Evolutionary conservation across 2,797 vertebrate genomes (phyloP), one percentile per base, ranked within the genome.

Genomic region (Harpagifer antarcticus): DNA sequence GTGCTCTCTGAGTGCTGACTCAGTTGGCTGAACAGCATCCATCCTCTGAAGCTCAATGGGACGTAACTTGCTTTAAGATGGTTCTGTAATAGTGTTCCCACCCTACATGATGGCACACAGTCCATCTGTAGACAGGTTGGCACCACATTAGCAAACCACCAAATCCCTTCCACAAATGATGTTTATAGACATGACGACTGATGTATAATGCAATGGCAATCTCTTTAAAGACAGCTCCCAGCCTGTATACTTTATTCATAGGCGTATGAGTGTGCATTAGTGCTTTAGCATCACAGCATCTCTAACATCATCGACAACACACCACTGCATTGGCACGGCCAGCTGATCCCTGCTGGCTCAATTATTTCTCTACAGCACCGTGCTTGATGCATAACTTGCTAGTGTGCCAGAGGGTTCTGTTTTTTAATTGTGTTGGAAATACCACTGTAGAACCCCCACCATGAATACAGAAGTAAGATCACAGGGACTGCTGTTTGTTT

Each of bases 331-430:
- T 76, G 57, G 59, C 56, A 23, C 66, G 68, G 76, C 61, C 68
- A 56, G 66, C 71, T 71, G 76, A 84, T 89, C 86, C 86, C 87
- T 83, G 75, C 85, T 82, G 87, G 73, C 82, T 84, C 78, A 85
- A 82, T 90, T 86, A 90, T 86, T 81, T 86, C 81, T 54, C 47
- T 56, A 45, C 73, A 79, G 72, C 81, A 53, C 68, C 19, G 63
- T n/a, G 64, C 84, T 83, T 91, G 82, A 88, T 79, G 75, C 81
- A 63, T 17, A 81, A 76, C 68, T 86, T 74, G 10, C 79, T 54
- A 31, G 56, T 33, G 53, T 83, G 74, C 74, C 70, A 65, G 74
- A 79, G 76, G 85, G 54, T 57, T 72, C 60, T 85, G 70, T 74
- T 27, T 76, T 86, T 66, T 79, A 68, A 83, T 76, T 82, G 78